Evolutionary conservation across 2,888 invertebrate genomes (phyloP).

Genomic region (Eulithis prunata): DNA sequence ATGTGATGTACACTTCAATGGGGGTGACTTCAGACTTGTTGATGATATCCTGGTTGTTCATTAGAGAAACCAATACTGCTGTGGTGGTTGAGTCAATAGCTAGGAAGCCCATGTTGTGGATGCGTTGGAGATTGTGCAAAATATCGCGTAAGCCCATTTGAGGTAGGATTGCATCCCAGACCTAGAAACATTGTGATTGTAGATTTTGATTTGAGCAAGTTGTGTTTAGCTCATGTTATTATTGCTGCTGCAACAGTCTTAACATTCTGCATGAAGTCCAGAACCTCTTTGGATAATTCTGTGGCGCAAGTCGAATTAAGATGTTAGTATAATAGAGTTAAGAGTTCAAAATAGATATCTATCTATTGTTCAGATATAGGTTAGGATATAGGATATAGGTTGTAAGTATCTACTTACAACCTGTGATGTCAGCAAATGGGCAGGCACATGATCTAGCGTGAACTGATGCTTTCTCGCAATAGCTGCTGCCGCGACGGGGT

Average conservation of each 20-base stretch:
- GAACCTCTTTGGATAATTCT: constrained; percentile 65
- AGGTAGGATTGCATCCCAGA: constrained; percentile 86
- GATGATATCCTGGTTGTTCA: constrained; percentile 77
- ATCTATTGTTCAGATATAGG: no score
- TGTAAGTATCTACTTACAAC: no score
- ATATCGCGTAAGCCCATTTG: constrained; percentile 80
- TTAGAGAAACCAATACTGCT: constrained; percentile 77
- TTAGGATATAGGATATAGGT: no score
- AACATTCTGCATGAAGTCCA: constrained; percentile 76
- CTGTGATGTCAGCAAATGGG: constrained; percentile 85
- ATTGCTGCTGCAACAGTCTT: constrained; percentile 76
- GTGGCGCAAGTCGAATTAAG: constrained; percentile 51
- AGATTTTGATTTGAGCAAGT: no score
- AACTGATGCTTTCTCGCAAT: constrained; percentile 81
- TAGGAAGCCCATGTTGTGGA: constrained; percentile 86
- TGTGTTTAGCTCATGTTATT: no score
- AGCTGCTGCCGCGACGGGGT: constrained; percentile 77
- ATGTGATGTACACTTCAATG: constrained; percentile 83
- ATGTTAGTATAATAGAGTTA: no score
- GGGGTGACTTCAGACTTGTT: constrained; percentile 72
- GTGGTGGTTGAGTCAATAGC: constrained; percentile 78
- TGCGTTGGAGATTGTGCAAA: constrained; percentile 82
- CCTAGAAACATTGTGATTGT: constrained; percentile 61
- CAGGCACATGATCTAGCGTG: constrained; percentile 88
- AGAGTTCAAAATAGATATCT: background rate